These are phyloP conservation scores for Rotaria socialis DNA, from an alignment of 2,888 invertebrate species.

Conservation along the genomic window DNA sequence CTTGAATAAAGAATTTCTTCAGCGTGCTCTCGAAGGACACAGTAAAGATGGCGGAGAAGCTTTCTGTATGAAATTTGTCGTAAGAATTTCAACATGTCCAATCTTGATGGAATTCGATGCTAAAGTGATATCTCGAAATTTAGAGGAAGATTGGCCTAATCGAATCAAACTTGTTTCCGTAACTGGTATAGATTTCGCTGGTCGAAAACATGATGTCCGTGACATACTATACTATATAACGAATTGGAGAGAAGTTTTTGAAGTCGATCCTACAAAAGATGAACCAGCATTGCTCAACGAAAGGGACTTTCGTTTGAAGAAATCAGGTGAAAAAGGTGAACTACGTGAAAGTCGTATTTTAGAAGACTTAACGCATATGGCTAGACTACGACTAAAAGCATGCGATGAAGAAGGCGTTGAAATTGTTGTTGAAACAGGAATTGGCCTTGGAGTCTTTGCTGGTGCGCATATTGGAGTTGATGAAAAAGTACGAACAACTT, in stretches of 20 bases:
- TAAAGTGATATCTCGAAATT: background rate
- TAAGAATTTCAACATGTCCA: background rate
- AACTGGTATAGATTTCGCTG: slow-evolving; percentile 25
- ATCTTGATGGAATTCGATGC: slow-evolving; percentile 20
- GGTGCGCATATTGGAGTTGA: background rate
- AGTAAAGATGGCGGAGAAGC: background rate
- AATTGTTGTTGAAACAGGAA: slow-evolving; percentile 21
- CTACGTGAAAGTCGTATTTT: background rate
- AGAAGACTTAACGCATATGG: background rate
- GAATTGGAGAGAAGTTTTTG: background rate
- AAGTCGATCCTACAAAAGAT: background rate
- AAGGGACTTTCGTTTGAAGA: background rate
- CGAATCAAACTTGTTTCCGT: background rate
- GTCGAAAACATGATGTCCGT: background rate
- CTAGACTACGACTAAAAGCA: background rate
- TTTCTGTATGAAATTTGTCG: slow-evolving; percentile 1
- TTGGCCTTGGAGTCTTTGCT: background rate
- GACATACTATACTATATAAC: background rate
- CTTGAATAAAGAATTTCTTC: background rate
- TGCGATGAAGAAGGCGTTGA: background rate
- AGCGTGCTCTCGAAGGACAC: background rate
- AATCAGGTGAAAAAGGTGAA: background rate
- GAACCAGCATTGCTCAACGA: background rate
- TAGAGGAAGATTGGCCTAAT: background rate
- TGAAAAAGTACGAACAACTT: background rate